Base-by-base conservation (phyloP, 2,113 vertebrate genomes). In the Equus quagga region DNA sequence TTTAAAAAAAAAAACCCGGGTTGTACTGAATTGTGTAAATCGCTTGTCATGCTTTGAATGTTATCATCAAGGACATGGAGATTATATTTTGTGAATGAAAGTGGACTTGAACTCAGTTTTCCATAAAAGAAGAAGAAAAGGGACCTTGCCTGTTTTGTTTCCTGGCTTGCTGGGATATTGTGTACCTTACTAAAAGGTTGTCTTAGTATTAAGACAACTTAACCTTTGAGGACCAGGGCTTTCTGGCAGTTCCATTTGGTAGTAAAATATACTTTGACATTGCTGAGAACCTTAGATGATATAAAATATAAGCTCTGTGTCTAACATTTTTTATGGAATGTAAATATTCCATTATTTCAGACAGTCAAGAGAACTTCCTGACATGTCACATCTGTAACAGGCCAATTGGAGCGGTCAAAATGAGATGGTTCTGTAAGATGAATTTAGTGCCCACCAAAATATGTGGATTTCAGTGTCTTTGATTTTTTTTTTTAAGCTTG, bases 21-120 rank as follows among this genome's bases (percentile, higher is more conserved):
- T 95, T 84, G 18, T 91, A 83, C 49, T 69, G 94, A 89, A 69
- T 72, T 87, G 36, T 92, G 7, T 85, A 89, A 49, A 79, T 79
- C 79, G 79, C 15, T 36, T 81, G 9, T 58, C 14, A n/a, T 95
- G 28, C 64, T 95, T 65, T 91, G 18, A 72, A 36, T 94, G 51
- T 44, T 94, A 82, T 23, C 60, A 23, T 62, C 83, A 14, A 92
- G 89, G 83, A 96, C 70, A 85, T 87, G 23, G 69, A 96, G 67
- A 72, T 91, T 93, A 3, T 94, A 70, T 83, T 93, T 97, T 93
- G 21, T 96, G 58, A 95, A 91, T 92, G 93, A 97, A 95, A 91
- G 96, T 64, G 56, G 60, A 90, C 58, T 79, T 82, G n/a, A 81
- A 84, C 33, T 95, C 56, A 62, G 18, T 96, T 97, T 93, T 85